Evolutionary conservation across 2,888 invertebrate genomes (phyloP).

Genomic region (Arctia plantaginis): DNA sequence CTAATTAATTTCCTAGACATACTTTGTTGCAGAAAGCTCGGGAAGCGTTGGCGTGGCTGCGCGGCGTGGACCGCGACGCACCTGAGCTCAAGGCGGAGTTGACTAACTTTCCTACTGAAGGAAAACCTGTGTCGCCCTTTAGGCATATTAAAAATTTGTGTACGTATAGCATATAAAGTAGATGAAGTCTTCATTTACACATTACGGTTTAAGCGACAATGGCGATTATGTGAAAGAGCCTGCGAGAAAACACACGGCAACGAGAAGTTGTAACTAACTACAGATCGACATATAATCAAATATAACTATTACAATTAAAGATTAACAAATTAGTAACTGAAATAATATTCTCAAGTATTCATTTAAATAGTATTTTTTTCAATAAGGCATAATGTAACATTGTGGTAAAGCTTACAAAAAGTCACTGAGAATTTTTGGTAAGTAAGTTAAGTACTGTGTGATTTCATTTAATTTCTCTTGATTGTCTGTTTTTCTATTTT

Average conservation of each 20-base stretch:
- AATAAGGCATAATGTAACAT: too few relatives aligned
- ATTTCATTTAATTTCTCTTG: too few relatives aligned
- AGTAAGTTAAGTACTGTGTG: too few relatives aligned
- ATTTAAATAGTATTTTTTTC: too few relatives aligned
- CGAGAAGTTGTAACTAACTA: neutral
- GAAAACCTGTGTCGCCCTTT: conserved; percentile 47
- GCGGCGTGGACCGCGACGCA: conserved; percentile 50
- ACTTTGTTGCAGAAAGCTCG: conserved; percentile 61
- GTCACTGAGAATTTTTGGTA: too few relatives aligned
- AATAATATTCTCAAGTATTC: too few relatives aligned
- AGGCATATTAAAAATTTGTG: conserved; percentile 63
- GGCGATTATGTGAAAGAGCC: neutral
- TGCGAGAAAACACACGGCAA: neutral
- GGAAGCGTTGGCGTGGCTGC: conserved; percentile 66
- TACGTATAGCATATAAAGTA: conserved; percentile 40
- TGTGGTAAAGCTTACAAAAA: too few relatives aligned
- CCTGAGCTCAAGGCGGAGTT: conserved; percentile 56
- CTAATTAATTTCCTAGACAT: neutral
- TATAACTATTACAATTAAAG: neutral
- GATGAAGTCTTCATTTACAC: too few relatives aligned
- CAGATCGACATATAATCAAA: neutral
- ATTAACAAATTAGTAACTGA: neutral
- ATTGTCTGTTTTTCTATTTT: too few relatives aligned
- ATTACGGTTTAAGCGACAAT: too few relatives aligned
- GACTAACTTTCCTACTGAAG: conserved; percentile 59